Evolutionary conservation across 2,888 invertebrate species (phyloP), one percentile per base, ranked within the genome.

Genomic region (Coremacera marginata): DNA sequence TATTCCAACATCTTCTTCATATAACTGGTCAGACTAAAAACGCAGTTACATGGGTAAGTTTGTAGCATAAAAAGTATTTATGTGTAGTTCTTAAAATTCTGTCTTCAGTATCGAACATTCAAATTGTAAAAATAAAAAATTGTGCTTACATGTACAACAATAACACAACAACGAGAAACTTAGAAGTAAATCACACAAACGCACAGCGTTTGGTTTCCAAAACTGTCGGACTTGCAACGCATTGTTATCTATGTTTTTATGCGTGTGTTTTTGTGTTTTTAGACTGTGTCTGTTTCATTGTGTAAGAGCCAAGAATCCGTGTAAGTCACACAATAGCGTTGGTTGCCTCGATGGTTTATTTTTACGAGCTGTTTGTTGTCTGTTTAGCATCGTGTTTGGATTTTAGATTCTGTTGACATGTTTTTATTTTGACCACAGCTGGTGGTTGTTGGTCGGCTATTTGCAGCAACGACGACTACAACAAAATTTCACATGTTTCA

Each of bases 381-480:
- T 71, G 14, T 7, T 51, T 51, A 73, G 63, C 51, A 51, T 52
- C 52, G 51, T 73, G 52, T 73, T 73, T 51, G 73, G 25, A 51
- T n/a, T 73, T 73, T 63, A 22, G 73, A 73, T 73, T 63, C 49
- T 51, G 11, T 62, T 49, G 49, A 25, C 73, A 51, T 73, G 62
- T 63, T 73, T 73, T 63, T 19, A 51, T 73, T 37, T 63, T 16
- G 51, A 73, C 55, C 55, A 57, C 70, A 70, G 55, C 70, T 70
- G 70, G 55, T 55, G 9, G 5, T 31, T 65, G 65, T 37, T 51
- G 16, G 37, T 5, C 37, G 5, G 37, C n/a, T 34, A 3, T 63
- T 62, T 37, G 63, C 9, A 63, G 31, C 63, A 55, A 63, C 34
- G 63, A n/a, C n/a, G 2, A 22, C 19, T 5, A 55, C 55, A 55